phyloP scores from a whole-genome alignment of 2,888 invertebrate species.

The Tipula helvola region DNA sequence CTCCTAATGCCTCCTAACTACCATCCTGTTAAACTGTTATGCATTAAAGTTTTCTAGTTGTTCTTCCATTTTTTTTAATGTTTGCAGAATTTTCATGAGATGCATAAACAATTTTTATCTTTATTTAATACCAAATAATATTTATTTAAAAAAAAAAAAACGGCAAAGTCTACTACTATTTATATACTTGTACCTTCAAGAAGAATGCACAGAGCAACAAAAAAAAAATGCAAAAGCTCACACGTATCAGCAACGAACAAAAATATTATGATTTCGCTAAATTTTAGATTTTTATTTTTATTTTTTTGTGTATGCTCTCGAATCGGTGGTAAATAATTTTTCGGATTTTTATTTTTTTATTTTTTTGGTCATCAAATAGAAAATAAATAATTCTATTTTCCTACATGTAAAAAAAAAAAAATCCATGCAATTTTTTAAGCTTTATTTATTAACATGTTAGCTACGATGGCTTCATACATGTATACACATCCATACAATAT shows the following conservation, averaged over 20 bases:
- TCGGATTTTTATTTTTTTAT: background rate
- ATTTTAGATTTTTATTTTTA: background rate
- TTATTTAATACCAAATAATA: background rate
- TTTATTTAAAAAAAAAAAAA: background rate
- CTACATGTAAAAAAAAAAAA: background rate
- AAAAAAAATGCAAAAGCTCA: background rate
- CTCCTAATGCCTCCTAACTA: background rate
- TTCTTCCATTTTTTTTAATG: background rate
- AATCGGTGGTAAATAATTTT: conserved; percentile 4
- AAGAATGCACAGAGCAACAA: background rate
- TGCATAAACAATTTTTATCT: conserved; percentile 4
- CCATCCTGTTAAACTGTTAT: background rate
- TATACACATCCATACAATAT: background rate
- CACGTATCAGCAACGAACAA: conserved; percentile 4
- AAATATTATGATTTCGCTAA: background rate
- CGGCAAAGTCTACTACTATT: background rate
- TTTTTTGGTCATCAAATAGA: background rate
- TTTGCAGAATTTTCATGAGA: background rate
- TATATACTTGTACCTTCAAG: background rate
- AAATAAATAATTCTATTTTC: background rate
- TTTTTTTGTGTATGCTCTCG: background rate
- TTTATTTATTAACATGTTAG: background rate
- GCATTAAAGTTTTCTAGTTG: background rate
- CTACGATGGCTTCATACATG: background rate
- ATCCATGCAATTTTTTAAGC: background rate